These are phyloP conservation scores for Phalacrocorax brasilianus DNA, from an alignment of 2,113 vertebrate genomes.

Conservation along the genomic window DNA sequence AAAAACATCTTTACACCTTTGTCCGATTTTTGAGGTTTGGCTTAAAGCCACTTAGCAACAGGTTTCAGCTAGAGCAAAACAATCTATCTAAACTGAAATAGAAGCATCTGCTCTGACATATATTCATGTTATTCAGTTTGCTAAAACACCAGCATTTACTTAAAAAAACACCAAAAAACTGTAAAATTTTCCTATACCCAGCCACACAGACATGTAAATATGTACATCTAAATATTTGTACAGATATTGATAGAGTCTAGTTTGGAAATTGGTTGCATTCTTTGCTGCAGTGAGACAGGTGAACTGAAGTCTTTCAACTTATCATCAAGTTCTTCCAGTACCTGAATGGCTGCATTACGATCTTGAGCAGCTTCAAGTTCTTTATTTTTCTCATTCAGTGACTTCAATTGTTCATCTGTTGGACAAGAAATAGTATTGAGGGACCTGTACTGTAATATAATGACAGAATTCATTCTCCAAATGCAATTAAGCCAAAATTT, in stretches of 20 bases:
- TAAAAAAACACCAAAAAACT: background rate
- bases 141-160: background rate
- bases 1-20: background rate
- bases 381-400: conserved; percentile 80
- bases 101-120: background rate
- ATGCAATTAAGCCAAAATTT: background rate
- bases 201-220: fast-evolving
- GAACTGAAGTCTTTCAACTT: background rate
- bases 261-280: background rate
- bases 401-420: conserved; percentile 83
- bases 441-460: background rate
- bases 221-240: background rate
- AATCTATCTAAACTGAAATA: background rate
- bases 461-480: background rate
- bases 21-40: background rate
- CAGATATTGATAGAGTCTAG: background rate
- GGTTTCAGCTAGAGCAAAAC: background rate
- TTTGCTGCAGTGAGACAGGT: background rate
- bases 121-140: background rate
- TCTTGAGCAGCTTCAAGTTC: conserved; percentile 82
- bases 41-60: background rate
- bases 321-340: conserved; percentile 15
- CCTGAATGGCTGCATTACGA: conserved; percentile 78
- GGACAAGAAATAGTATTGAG: background rate
- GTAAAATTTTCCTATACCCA: background rate